Evolutionary conservation across 2,888 invertebrate genomes (phyloP).

Genomic region (Neoaliturus tenellus): DNA sequence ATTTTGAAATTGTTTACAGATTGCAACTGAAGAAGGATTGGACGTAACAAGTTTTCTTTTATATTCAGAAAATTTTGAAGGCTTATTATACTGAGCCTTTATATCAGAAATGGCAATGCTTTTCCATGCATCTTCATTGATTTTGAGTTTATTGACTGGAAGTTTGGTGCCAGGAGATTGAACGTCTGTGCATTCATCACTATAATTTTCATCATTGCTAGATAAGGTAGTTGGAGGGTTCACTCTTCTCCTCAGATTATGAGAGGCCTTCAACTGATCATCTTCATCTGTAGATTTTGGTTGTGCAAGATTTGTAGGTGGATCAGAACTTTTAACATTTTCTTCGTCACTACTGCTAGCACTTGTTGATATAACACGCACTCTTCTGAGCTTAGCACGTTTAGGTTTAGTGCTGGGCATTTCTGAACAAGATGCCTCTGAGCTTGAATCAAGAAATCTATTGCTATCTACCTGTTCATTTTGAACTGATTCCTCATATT

Average conservation of each 20-base stretch:
- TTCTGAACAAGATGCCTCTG: background rate
- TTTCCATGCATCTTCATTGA: background rate
- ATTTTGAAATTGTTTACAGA: slow-evolving; percentile 23
- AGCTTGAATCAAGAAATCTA: slow-evolving; percentile 39
- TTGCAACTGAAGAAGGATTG: slow-evolving; percentile 13
- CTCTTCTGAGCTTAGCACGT: background rate
- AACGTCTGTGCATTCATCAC: background rate
- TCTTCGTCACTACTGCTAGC: slow-evolving; percentile 13
- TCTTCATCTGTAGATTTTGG: background rate
- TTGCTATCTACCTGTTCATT: background rate
- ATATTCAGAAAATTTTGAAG: background rate
- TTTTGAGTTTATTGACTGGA: background rate
- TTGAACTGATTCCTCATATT: background rate
- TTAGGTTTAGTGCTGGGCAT: background rate
- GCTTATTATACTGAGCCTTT: background rate
- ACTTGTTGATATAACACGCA: background rate
- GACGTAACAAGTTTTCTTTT: background rate
- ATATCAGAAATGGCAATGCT: slow-evolving; percentile 9
- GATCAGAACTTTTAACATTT: background rate
- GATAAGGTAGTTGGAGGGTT: background rate
- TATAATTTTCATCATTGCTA: background rate
- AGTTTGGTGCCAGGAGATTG: too few relatives aligned
- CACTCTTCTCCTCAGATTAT: background rate
- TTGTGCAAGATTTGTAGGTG: background rate
- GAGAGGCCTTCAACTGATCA: background rate